Evolutionary conservation across 2,888 invertebrate genomes (phyloP).

Genomic region (Serrognathus titanus): DNA sequence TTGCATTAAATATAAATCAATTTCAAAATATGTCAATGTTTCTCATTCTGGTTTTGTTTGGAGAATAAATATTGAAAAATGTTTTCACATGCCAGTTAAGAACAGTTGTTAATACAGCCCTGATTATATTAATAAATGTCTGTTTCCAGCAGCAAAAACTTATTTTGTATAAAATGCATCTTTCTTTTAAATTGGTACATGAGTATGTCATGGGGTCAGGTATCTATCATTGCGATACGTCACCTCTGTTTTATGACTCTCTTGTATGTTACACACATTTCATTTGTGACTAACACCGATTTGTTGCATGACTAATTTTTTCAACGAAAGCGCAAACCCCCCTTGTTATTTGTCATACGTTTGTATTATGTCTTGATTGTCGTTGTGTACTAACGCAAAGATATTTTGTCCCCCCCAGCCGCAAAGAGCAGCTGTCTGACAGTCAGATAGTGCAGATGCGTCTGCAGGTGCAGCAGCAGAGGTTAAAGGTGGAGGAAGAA

Average conservation of each 20-base stretch:
- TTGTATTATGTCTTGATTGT: slow-evolving; percentile 13
- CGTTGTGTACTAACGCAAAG: slow-evolving; percentile 23
- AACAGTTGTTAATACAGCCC: no score
- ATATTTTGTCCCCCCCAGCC: slow-evolving; percentile 49
- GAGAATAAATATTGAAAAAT: no score
- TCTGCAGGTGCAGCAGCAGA: slow-evolving; percentile 72
- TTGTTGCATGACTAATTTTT: slow-evolving; percentile 34
- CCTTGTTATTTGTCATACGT: slow-evolving; percentile 14
- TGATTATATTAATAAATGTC: no score
- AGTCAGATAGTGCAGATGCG: slow-evolving; percentile 80
- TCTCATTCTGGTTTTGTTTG: no score
- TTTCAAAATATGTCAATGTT: no score
- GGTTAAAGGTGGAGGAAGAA: slow-evolving; percentile 78
- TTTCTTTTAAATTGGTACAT: no score
- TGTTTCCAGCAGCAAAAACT: no score
- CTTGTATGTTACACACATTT: slow-evolving; percentile 35
- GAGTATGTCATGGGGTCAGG: neutral
- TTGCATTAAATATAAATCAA: no score
- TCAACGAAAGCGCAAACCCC: neutral
- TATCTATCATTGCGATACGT: neutral
- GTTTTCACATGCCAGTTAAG: no score
- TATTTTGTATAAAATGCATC: neutral
- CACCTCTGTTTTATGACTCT: slow-evolving; percentile 8
- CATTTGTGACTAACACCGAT: slow-evolving; percentile 41
- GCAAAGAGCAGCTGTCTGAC: slow-evolving; percentile 72